Conservation (phyloP, 2,797 vertebrate species). For the Phylloscopus collybita region DNA sequence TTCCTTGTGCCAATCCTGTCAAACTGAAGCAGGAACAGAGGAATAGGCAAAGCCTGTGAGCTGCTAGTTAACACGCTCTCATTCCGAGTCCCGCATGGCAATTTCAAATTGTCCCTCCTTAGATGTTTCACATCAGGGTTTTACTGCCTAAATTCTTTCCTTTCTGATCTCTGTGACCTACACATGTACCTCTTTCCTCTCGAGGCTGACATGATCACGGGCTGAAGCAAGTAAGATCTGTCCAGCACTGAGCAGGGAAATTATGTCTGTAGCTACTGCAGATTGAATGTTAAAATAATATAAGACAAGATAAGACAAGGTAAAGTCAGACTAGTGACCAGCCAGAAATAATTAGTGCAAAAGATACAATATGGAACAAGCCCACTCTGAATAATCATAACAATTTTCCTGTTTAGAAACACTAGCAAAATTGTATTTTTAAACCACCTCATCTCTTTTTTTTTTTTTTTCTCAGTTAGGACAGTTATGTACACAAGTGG, state of each 20-base stretch:
- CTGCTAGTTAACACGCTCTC: neutral
- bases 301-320: neutral
- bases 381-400: neutral
- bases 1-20: neutral
- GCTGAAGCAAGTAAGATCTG: slow-evolving; percentile 6
- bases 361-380: neutral
- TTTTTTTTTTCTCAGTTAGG: neutral
- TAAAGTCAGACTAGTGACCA: neutral
- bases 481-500: neutral
- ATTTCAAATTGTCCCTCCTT: slow-evolving; percentile 30
- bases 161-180: slow-evolving; percentile 65
- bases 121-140: slow-evolving; percentile 27
- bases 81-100: neutral
- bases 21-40: neutral
- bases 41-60: neutral
- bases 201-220: neutral
- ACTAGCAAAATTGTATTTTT: fast-evolving
- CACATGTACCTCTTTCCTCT: slow-evolving; percentile 50
- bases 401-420: neutral
- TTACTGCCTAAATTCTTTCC: slow-evolving; percentile 36
- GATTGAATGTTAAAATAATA: neutral
- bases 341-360: neutral
- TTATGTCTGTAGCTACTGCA: neutral
- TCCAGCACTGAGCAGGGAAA: neutral
- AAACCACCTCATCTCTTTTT: neutral